Evolutionary conservation across 2,888 invertebrate genomes (phyloP), one percentile per base, ranked within the genome.

Genomic region (Dasypogon diadema): DNA sequence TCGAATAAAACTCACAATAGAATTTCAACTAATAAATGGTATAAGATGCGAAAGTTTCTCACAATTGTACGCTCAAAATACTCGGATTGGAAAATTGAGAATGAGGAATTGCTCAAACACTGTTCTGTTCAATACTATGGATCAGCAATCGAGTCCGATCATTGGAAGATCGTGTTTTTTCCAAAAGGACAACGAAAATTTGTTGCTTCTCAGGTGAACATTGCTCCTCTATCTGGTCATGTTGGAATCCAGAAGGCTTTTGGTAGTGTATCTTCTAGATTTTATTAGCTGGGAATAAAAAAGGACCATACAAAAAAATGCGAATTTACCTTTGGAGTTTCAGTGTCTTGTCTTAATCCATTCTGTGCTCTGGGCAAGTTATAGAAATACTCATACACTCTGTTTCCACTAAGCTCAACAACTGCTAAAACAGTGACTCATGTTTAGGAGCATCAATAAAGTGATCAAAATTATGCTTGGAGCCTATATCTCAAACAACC

Each of bases 351-450:
- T 74, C 14, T 70, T 74, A 12, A 55, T 78, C 2, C 75, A 74
- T 2, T 75, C 77, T 8, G 42, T 78, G 6, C 75, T 75, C 2
- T 18, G 63, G 5, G 75, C 78, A 0, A 77, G 34, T 10, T 37
- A 24, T 34, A 75, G 76, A 0, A 68, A 58, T 24, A 16, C 24
- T 0, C 75, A 74, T 8, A 74, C 75, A 1, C 75, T 21, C 70
- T 78, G 8, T 76, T 75, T 48, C 73, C 78, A 2, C 10, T 78
- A n/a, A 65, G 75, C 14, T 22, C 74, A 1, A 68, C 70, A 1
- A 76, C 76, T 2, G 70, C 76, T 1, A 72, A 74, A 14, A 16
- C 26, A 1, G 63, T 73, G 2, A 12, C 30, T 5, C 30, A 18
- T 5, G 21, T 55, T 1, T 22, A 75, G 21, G 77, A 77, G 26